Evolutionary conservation across 2,113 vertebrate species (phyloP), one percentile per base, ranked within the genome.

Genomic region (Megaleporinus macrocephalus): DNA sequence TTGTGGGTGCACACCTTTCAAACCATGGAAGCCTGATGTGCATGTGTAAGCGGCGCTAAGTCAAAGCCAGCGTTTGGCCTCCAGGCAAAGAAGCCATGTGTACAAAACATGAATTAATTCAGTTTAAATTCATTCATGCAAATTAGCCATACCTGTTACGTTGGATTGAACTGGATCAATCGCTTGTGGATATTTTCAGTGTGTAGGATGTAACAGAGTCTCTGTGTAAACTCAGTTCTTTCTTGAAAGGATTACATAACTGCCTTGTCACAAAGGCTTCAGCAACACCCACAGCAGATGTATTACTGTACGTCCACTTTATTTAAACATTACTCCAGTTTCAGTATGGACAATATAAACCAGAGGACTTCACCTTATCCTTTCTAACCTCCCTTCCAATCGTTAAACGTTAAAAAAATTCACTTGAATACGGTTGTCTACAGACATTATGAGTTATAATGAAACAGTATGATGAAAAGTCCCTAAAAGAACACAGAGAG

Each of bases 131-230:
- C 73, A 57, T 33, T 71, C 36, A 76, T 72, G 57, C 15, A 41
- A 81, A 63, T 70, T 9, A 71, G 33, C 69, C 29, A 71, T 87
- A 89, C 85, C 71, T 86, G 87, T 88, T 88, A 75, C 63, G 66
- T 83, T 83, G 85, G 83, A 78, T 53, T 24, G 27, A 30, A n/a
- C 24, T 15, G 20, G 36, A 51, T 65, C 27, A 30, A 30, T 11
- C 24, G 62, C 41, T 44, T 4, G 4, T 44, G 5, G 41, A 44
- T 44, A 9, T 44, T 4, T 44, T 36, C 61, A 63, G 12, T 63
- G 47, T 49, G 47, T 49, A 49, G 47, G 47, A 49, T 49, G 47
- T 14, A 49, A 4, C 33, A 36, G 33, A 36, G 33, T 49, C 61
- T 29, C n/a, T 62, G n/a, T 62, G 12, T 62, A 62, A 11, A 62